Evolutionary conservation across 2,113 vertebrate genomes (phyloP).

Genomic region (Eleginops maclovinus): DNA sequence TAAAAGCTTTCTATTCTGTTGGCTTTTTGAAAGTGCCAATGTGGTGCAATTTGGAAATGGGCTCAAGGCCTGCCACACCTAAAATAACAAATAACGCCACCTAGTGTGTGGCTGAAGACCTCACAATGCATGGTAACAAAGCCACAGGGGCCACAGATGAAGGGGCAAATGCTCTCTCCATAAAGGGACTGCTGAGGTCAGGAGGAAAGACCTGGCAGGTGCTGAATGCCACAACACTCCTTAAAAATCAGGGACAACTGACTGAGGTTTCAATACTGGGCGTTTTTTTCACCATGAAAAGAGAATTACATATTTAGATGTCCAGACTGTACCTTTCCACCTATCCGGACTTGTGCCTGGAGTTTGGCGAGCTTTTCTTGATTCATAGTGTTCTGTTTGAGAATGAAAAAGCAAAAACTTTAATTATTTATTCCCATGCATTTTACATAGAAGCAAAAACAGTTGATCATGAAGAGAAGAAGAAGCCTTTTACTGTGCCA

Average conservation of each 20-base stretch:
- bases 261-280: background rate
- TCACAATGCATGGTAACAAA: conserved; percentile 42
- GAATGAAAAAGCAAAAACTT: background rate
- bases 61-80: background rate
- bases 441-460: background rate
- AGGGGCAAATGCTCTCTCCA: conserved; percentile 10
- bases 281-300: background rate
- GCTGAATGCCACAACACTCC: conserved; percentile 38
- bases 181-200: conserved; percentile 78
- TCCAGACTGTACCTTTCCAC: conserved; percentile 90
- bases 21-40: background rate
- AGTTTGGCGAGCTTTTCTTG: conserved; percentile 99
- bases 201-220: conserved; percentile 56
- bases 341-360: conserved; percentile 99
- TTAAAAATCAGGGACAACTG: conserved; percentile 10
- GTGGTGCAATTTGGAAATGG: background rate
- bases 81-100: conserved; percentile 61
- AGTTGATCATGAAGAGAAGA: no score
- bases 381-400: conserved; percentile 89
- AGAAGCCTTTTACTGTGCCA: no score
- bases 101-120: conserved; percentile 49
- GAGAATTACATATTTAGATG: no score
- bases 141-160: conserved; percentile 39
- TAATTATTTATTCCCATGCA: background rate
- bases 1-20: background rate